Conservation (phyloP, 2,888 invertebrate genomes). For the Stomorhina lunata region DNA sequence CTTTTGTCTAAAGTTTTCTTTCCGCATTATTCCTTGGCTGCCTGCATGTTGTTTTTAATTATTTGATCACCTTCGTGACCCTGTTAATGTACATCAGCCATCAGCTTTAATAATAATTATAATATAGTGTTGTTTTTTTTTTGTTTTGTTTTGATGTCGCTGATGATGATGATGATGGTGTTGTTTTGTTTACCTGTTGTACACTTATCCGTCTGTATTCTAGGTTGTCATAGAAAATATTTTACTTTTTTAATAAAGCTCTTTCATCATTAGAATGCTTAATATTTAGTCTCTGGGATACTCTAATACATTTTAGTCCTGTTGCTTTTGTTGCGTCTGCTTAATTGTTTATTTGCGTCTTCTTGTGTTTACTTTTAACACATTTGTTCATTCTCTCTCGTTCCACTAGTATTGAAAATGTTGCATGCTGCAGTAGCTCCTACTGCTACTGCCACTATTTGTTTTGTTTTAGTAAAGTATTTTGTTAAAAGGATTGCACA, state of each 20-base stretch:
- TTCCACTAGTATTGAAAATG: conserved; percentile 29
- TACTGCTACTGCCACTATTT: background rate
- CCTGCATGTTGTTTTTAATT: conserved; percentile 43
- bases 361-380: conserved; percentile 61
- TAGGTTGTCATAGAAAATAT: too few species aligned
- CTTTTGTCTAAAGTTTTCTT: background rate
- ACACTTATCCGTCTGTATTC: too few species aligned
- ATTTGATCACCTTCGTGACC: conserved; percentile 58
- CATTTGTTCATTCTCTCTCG: conserved; percentile 61
- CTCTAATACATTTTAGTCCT: too few species aligned
- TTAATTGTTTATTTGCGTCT: conserved; percentile 44
- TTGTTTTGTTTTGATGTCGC: conserved; percentile 13
- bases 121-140: background rate
- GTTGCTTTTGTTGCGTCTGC: conserved; percentile 1
- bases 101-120: conserved; percentile 2
- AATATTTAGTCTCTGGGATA: too few species aligned
- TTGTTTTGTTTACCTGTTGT: too few species aligned
- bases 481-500: background rate
- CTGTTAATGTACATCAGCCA: conserved; percentile 41
- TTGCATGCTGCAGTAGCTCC: conserved; percentile 4
- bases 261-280: too few species aligned
- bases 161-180: conserved; percentile 17
- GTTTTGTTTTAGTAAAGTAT: background rate
- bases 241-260: too few species aligned
- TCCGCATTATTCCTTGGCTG: background rate